Conservation (phyloP, 1,140 invertebrate species). For the Mamestra configurata region DNA sequence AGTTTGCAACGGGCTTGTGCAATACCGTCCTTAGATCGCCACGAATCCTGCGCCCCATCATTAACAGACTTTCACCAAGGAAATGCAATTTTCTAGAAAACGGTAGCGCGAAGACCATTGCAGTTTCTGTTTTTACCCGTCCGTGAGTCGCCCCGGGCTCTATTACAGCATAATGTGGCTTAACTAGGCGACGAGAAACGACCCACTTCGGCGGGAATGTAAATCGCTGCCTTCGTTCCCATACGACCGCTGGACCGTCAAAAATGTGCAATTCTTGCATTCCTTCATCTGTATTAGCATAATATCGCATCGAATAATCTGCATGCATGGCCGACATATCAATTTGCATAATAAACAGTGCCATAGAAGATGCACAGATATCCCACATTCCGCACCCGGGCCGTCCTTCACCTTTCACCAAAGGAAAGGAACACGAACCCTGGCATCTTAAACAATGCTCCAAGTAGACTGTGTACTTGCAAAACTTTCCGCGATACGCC, state of each 20-base stretch:
- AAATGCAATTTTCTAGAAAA: slow-evolving; percentile 87
- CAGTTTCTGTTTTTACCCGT: slow-evolving; percentile 82
- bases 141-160: slow-evolving; percentile 73
- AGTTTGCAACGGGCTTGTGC: slow-evolving; percentile 65
- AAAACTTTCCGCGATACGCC: slow-evolving; percentile 76
- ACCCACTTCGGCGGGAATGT: slow-evolving; percentile 67
- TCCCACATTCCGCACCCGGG: slow-evolving; percentile 66
- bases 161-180: slow-evolving; percentile 77
- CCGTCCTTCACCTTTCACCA: slow-evolving; percentile 82
- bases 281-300: slow-evolving; percentile 48
- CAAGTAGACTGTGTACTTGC: slow-evolving; percentile 74
- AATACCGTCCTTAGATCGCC: slow-evolving; percentile 70
- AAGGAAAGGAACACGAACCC: slow-evolving; percentile 76
- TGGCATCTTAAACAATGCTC: slow-evolving; percentile 77
- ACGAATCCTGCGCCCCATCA: slow-evolving; percentile 77
- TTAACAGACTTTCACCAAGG: slow-evolving; percentile 83
- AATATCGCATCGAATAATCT: slow-evolving; percentile 45
- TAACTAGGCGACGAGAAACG: slow-evolving; percentile 69
- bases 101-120: slow-evolving; percentile 81
- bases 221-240: slow-evolving; percentile 58
- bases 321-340: slow-evolving; percentile 44
- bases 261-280: slow-evolving; percentile 32
- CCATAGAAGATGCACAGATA: slow-evolving; percentile 62
- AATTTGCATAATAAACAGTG: slow-evolving; percentile 69
- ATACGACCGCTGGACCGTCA: slow-evolving; percentile 32